Conservation (phyloP, 2,113 vertebrate species). For the Elachura formosa region DNA sequence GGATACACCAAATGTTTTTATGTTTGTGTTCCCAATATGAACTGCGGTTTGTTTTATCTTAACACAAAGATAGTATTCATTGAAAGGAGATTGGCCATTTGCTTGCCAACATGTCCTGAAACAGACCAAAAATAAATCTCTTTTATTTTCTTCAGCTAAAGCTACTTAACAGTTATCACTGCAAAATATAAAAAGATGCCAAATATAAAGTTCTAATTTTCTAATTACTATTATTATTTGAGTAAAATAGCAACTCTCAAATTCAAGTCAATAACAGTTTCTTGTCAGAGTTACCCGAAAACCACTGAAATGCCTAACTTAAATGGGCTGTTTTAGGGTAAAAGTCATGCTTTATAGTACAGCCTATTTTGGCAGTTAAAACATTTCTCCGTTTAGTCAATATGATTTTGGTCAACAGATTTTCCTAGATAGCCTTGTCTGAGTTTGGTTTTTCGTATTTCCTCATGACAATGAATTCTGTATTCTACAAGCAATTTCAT, state of each 20-base stretch:
- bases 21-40: neutral
- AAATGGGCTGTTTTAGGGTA: rapidly evolving
- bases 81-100: neutral
- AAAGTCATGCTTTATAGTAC: neutral
- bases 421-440: neutral
- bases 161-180: neutral
- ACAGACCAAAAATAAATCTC: neutral
- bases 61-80: neutral
- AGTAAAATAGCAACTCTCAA: neutral
- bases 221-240: neutral
- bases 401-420: neutral
- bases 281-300: neutral
- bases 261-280: neutral
- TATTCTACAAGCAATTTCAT: neutral
- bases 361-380: neutral
- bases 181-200: neutral
- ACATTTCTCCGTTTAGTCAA: neutral
- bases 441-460: neutral
- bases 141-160: neutral
- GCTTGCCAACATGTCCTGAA: neutral
- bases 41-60: neutral
- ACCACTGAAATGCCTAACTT: neutral
- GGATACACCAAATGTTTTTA: neutral
- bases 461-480: neutral
- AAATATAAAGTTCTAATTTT: neutral